These are phyloP conservation scores for Polydrusus tereticollis DNA, from an alignment of 2,888 invertebrate species.

Conservation along the genomic window DNA sequence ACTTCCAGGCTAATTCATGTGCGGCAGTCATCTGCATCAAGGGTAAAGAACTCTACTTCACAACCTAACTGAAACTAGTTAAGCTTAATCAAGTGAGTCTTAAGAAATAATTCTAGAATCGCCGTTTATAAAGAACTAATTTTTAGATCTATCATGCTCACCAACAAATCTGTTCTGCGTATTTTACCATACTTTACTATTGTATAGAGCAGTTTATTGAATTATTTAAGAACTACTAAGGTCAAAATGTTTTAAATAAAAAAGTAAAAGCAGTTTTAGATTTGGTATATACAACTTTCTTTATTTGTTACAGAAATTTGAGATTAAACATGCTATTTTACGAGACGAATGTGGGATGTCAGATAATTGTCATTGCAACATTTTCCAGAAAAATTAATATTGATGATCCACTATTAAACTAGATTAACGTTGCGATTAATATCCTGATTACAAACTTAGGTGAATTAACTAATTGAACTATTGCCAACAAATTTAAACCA, in stretches of 20 bases:
- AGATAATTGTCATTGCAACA: slow-evolving; percentile 14
- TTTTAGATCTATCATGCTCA: neutral
- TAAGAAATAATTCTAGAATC: too few species aligned
- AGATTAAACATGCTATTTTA: slow-evolving; percentile 27
- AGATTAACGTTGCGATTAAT: neutral
- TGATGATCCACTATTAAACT: slow-evolving; percentile 8
- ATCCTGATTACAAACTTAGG: neutral
- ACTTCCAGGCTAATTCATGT: too few species aligned
- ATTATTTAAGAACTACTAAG: slow-evolving; percentile 37
- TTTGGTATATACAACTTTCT: slow-evolving; percentile 41
- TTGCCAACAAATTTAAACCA: too few species aligned
- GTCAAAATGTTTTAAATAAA: slow-evolving; percentile 45
- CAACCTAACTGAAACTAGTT: too few species aligned
- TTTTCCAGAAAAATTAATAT: slow-evolving; percentile 17
- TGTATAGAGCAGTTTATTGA: slow-evolving; percentile 3
- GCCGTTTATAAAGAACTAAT: neutral
- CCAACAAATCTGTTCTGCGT: neutral
- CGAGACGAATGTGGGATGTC: slow-evolving; percentile 20
- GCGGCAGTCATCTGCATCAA: too few species aligned
- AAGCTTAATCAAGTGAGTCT: too few species aligned
- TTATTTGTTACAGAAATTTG: slow-evolving; percentile 39
- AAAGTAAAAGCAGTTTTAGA: slow-evolving; percentile 44
- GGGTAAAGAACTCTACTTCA: too few species aligned
- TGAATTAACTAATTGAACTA: too few species aligned
- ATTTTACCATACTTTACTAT: neutral